Percentiles rank a stretch among this genome's conserved stretches.
phyloP scores from a whole-genome alignment of 2,113 vertebrate species.

The Chionomys nivalis region DNA sequence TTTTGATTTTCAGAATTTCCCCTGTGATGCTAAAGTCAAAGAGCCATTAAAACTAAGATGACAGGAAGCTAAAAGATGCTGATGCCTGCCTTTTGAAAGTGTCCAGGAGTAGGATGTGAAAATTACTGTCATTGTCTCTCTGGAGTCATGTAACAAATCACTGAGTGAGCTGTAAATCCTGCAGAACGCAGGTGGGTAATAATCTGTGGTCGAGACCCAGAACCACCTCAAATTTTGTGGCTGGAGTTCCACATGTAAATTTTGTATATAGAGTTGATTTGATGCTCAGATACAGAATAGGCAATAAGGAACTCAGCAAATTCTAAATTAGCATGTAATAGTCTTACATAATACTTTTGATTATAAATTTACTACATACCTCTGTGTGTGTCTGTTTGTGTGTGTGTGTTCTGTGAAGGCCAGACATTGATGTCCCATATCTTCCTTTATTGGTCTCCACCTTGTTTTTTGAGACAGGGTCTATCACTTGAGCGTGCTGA shows the following conservation, averaged over 20 bases:
- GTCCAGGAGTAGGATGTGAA: neutral
- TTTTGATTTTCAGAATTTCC: slow-evolving; percentile 55
- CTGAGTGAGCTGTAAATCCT: neutral
- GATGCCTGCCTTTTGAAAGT: neutral
- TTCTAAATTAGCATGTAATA: neutral
- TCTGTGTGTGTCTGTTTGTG: neutral
- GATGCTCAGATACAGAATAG: slow-evolving; percentile 18
- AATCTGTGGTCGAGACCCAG: neutral
- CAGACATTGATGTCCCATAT: neutral
- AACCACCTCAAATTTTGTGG: slow-evolving; percentile 17
- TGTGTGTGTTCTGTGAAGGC: neutral
- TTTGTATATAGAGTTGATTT: neutral
- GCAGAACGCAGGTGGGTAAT: neutral
- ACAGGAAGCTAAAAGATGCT: slow-evolving; percentile 16
- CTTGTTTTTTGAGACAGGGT: neutral
- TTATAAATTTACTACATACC: neutral
- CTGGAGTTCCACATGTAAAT: neutral
- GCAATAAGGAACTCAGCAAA: neutral
- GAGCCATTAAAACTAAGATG: slow-evolving; percentile 49
- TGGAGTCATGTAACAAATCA: neutral
- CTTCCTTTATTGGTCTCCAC: neutral
- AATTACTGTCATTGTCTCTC: neutral
- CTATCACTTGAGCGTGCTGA: neutral
- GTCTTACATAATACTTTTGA: neutral
- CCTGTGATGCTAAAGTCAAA: slow-evolving; percentile 41